Percentiles rank a stretch among this genome's conserved stretches.
Evolutionary conservation across 2,797 vertebrate genomes (phyloP).

Genomic region (Menidia menidia): DNA sequence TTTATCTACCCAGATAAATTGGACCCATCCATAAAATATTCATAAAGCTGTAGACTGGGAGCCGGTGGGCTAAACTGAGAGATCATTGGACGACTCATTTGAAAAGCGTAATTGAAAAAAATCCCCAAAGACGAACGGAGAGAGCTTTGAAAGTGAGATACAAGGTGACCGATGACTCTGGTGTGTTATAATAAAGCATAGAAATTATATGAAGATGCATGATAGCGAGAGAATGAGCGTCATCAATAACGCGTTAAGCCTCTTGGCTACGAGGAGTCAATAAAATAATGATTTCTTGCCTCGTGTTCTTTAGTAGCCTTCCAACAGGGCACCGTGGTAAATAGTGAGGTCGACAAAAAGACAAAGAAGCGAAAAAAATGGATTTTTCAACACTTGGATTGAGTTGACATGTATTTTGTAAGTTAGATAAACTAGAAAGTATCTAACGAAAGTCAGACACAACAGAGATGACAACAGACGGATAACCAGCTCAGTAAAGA

Average conservation of each 20-base stretch:
- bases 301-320: not conserved
- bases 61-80: not conserved
- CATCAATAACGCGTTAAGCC: not conserved
- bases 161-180: not conserved
- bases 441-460: too few relatives aligned
- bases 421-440: too few relatives aligned
- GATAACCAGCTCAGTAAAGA: not conserved
- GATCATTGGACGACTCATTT: not conserved
- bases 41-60: not conserved
- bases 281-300: constrained; percentile 1
- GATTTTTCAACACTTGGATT: not conserved
- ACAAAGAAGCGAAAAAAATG: not conserved
- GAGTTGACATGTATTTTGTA: too few relatives aligned
- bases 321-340: too few relatives aligned
- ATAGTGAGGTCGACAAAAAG: not conserved
- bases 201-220: not conserved
- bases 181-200: not conserved
- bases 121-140: not conserved
- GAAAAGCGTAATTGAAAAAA: not conserved
- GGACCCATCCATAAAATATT: not conserved
- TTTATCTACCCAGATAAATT: not conserved
- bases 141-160: not conserved
- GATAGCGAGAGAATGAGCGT: not conserved
- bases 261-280: not conserved
- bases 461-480: too few relatives aligned